Conservation (phyloP, 2,797 vertebrate species). For the Calcarius lapponicus region DNA sequence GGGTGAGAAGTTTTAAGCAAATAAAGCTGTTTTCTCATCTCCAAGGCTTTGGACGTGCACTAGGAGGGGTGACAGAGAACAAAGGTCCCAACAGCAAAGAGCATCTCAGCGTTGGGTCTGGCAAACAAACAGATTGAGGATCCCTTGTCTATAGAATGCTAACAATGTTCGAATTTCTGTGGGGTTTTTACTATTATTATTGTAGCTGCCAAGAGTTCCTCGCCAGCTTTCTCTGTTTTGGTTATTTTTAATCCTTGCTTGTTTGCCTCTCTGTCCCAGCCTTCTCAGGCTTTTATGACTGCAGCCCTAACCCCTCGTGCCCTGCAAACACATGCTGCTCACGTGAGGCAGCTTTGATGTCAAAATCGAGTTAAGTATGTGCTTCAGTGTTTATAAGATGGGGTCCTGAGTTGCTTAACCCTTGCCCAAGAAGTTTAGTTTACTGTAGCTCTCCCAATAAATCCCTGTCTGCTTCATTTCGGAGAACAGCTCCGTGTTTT, state of each 20-base stretch:
- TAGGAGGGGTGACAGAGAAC: not conserved
- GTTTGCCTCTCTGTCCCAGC: slow-evolving; percentile 4
- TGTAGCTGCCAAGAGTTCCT: slow-evolving; percentile 53
- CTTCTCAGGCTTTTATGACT: not conserved
- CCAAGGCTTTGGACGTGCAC: not conserved
- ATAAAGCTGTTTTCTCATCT: not conserved
- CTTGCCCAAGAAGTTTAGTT: slow-evolving; percentile 22
- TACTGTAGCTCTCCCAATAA: not conserved
- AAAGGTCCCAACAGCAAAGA: slow-evolving; percentile 7
- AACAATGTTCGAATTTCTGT: slow-evolving; percentile 6
- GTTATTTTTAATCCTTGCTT: slow-evolving; percentile 63
- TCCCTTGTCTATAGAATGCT: not conserved
- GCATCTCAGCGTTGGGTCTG: not conserved
- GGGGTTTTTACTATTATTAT: slow-evolving; percentile 22
- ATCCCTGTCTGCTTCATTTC: slow-evolving; percentile 21
- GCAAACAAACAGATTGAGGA: not conserved
- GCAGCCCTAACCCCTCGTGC: not conserved
- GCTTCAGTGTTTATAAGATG: slow-evolving; percentile 45
- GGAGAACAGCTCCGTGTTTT: not conserved
- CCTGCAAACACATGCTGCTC: slow-evolving; percentile 49
- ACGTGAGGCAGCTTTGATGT: slow-evolving; percentile 41
- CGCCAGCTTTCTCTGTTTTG: slow-evolving; percentile 29
- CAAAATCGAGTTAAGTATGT: slow-evolving; percentile 24
- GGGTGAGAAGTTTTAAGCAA: not conserved
- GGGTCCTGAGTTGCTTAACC: slow-evolving; percentile 48